Conservation (phyloP, 1,140 invertebrate genomes). For the Ostrea edulis region DNA sequence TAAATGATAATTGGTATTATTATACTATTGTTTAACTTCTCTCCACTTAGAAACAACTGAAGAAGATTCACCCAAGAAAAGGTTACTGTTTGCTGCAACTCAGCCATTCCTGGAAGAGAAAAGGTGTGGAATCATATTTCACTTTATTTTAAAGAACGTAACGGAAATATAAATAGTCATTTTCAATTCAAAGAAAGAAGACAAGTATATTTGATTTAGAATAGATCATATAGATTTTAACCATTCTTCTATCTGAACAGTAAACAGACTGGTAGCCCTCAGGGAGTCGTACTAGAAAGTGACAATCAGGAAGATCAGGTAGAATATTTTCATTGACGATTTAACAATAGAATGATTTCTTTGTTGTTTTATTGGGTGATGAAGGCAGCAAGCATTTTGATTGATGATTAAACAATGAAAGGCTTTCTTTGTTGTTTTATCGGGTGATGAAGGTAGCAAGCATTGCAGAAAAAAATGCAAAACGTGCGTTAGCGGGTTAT, state of each 20-base stretch:
- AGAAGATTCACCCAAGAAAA: slow-evolving; percentile 35
- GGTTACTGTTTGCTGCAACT: slow-evolving; percentile 6
- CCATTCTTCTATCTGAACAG: not conserved
- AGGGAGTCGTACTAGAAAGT: not conserved
- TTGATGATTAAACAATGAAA: too few relatives aligned
- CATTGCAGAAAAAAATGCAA: too few relatives aligned
- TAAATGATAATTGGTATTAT: too few relatives aligned
- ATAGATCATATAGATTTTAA: too few relatives aligned
- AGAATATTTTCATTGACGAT: not conserved
- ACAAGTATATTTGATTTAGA: not conserved
- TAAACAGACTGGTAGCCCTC: not conserved
- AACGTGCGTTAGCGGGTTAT: too few relatives aligned
- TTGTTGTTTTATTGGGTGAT: too few relatives aligned
- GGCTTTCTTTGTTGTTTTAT: too few relatives aligned
- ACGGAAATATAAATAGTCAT: not conserved
- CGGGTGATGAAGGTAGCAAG: too few relatives aligned
- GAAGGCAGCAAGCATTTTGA: too few relatives aligned
- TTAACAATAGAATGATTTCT: too few relatives aligned
- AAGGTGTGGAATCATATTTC: not conserved
- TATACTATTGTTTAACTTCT: not conserved
- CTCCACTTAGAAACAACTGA: not conserved
- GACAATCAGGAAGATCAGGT: slow-evolving; percentile 44
- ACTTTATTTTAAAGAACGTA: too few relatives aligned
- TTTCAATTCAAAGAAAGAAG: not conserved
- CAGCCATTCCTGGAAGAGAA: slow-evolving; percentile 10